phyloP scores from a whole-genome alignment of 1,140 invertebrate species.

The Diorhabda sublineata region DNA sequence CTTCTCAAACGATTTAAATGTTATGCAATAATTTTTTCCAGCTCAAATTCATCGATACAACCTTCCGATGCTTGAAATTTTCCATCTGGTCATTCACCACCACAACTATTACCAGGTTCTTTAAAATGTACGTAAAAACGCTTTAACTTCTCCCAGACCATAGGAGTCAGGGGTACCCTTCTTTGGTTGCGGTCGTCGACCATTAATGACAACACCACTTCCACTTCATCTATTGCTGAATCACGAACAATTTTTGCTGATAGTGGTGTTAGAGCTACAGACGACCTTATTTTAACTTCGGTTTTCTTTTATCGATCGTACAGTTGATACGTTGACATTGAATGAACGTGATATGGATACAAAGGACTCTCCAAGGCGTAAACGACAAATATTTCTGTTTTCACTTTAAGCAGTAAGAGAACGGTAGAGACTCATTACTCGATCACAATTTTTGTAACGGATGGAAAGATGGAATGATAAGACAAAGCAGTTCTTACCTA shows the following conservation, averaged over 20 bases:
- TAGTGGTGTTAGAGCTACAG: neutral
- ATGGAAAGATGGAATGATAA: neutral
- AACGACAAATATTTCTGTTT: neutral
- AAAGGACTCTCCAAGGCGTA: neutral
- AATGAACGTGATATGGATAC: neutral
- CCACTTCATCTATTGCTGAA: constrained; percentile 14
- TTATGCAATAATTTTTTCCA: constrained; percentile 37
- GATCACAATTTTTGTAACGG: neutral
- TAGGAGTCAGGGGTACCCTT: constrained; percentile 2
- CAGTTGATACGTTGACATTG: neutral
- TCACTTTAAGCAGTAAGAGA: neutral
- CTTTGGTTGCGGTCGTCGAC: constrained; percentile 12
- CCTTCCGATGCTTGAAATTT: constrained; percentile 8
- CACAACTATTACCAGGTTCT: constrained; percentile 7
- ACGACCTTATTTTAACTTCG: neutral
- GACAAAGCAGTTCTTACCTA: neutral
- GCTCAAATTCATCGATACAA: constrained; percentile 34
- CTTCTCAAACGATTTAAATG: constrained; percentile 38
- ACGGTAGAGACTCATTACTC: neutral
- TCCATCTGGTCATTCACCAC: neutral
- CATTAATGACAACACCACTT: constrained; percentile 12
- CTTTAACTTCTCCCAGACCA: constrained; percentile 9
- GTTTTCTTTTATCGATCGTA: neutral
- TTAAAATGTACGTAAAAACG: constrained; percentile 20
- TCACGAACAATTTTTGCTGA: constrained; percentile 7